Conservation (phyloP, 2,797 vertebrate genomes). For the Chelon auratus region DNA sequence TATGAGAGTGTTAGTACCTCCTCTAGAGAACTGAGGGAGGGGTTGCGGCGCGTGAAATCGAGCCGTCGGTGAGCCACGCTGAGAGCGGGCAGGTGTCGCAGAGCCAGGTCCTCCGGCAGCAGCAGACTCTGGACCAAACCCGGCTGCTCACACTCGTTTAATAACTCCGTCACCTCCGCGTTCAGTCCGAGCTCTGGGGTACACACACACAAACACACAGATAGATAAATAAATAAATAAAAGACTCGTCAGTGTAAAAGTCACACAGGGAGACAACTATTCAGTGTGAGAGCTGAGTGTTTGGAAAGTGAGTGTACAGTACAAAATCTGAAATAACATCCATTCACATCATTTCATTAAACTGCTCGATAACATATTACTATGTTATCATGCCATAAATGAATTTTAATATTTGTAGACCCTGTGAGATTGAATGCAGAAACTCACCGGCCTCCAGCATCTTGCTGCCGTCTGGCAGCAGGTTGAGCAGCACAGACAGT, state of each 20-base stretch:
- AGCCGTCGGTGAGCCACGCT: conserved; percentile 89
- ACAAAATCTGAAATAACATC: not conserved
- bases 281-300: conserved; percentile 15
- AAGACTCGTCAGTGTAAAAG: not conserved
- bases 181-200: conserved; percentile 82
- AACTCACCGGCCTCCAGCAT: conserved; percentile 92
- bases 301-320: not conserved
- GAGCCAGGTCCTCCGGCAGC: conserved; percentile 93
- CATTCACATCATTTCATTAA: not conserved
- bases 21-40: conserved; percentile 87
- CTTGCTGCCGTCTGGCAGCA: conserved; percentile 91
- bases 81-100: conserved; percentile 92
- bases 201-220: conserved; percentile 3
- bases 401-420: not conserved
- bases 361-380: too few species aligned
- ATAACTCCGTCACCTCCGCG: conserved; percentile 85
- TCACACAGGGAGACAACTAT: conserved; percentile 7
- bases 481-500: conserved; percentile 95
- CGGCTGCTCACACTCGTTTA: conserved; percentile 88
- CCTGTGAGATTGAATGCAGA: not conserved
- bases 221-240: not conserved
- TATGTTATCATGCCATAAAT: too few species aligned
- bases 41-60: conserved; percentile 85
- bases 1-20: conserved; percentile 89
- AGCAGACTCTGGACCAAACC: conserved; percentile 87